Evolutionary conservation across 2,888 invertebrate species (phyloP), one percentile per base, ranked within the genome.

Genomic region (Sialis lutaria): DNA sequence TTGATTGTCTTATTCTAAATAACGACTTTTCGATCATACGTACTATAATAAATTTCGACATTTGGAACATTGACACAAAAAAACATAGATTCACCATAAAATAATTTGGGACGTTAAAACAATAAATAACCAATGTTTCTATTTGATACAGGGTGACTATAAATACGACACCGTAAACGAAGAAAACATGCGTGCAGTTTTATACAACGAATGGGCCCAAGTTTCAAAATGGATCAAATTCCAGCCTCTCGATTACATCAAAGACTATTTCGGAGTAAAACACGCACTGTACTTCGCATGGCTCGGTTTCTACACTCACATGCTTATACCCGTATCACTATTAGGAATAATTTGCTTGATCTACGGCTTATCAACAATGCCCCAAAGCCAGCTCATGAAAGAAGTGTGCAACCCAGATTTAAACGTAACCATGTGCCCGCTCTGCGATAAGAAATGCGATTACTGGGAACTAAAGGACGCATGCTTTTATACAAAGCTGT

Each of bases 241-340:
- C 49, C 86, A 87, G 59, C 86, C 86, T 2, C 63, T 86, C 49
- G 83, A 86, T 60, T 73, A 77, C 52, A 76, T 87, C 49, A 79
- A 81, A 69, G 79, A 82, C 56, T 83, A 84, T 63, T 83, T 82
- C 60, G 83, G 83, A 42, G 76, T 80, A 3, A 82, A 79, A 65
- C 75, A 84, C 54, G 85, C 81, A 1, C 67, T 88, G 48, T 87
- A 88, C 63, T 88, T 86, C 64, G 79, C 85, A 9, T 88, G 87
- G 87, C 68, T 87, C 42, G 87, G 87, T 37, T 88, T 84, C 65
- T 88, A 88, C 60, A 87, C 86, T 1, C 78, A 79, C 59, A 84
- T 85, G 83, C 65, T 88, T 48, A 80, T 87, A 53, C 81, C 82
- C 9, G 77, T 82, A 3, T 73, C 82, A 47, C 62, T 82, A 46